Evolutionary conservation across 1,140 invertebrate genomes (phyloP).

Genomic region (Bombus huntii): DNA sequence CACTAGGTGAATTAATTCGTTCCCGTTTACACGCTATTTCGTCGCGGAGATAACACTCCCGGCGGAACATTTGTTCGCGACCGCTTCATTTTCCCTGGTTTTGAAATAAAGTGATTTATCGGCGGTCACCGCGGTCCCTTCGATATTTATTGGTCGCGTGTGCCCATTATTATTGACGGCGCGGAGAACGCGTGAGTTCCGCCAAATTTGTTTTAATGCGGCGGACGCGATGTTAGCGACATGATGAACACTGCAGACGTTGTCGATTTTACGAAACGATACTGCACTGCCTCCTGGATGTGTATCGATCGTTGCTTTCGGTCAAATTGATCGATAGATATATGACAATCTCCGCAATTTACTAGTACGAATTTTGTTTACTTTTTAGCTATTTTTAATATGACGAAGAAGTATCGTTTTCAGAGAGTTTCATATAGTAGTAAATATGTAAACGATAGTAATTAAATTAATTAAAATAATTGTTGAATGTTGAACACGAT

Average conservation of each 20-base stretch:
- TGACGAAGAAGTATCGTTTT: neutral
- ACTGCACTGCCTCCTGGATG: neutral
- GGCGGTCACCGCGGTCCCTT: neutral
- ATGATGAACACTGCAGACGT: conserved; percentile 5
- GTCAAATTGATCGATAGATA: neutral
- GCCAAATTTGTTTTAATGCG: conserved; percentile 39
- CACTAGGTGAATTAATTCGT: conserved; percentile 46
- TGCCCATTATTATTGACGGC: conserved; percentile 37
- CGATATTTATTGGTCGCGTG: conserved; percentile 48
- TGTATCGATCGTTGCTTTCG: neutral
- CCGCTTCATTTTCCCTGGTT: conserved; percentile 51
- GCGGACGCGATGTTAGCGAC: neutral
- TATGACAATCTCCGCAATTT: neutral
- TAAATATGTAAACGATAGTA: neutral
- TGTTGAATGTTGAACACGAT: neutral
- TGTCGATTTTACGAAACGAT: conserved; percentile 1
- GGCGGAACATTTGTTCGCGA: conserved; percentile 44
- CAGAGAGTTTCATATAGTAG: neutral
- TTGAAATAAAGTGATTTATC: conserved; percentile 57
- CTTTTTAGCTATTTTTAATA: no score
- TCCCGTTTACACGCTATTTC: conserved; percentile 53
- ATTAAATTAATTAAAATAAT: neutral
- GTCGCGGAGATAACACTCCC: conserved; percentile 19
- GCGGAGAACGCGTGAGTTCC: no score
- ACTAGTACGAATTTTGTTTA: neutral